phyloP scores from a whole-genome alignment of 2,797 vertebrate species.

The Limosa lapponica region DNA sequence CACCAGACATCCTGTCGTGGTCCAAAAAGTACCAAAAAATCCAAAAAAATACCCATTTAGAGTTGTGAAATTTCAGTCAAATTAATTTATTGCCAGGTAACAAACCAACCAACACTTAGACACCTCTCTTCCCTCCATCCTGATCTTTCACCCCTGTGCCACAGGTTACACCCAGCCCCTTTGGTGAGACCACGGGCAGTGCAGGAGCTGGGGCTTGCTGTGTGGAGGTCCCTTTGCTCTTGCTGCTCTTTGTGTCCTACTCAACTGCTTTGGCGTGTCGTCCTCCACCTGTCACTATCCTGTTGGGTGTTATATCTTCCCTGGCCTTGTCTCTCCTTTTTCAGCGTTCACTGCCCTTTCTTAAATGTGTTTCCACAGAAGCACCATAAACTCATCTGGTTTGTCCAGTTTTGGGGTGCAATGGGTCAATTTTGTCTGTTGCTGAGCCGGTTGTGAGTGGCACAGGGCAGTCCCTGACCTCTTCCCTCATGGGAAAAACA shows the following conservation, averaged over 20 bases:
- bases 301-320: neutral
- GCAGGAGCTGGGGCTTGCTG: neutral
- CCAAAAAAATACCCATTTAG: neutral
- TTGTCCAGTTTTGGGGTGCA: neutral
- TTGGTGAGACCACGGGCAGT: neutral
- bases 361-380: neutral
- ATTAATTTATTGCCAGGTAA: neutral
- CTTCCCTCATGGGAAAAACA: neutral
- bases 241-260: neutral
- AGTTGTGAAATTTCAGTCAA: neutral
- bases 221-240: fast-evolving
- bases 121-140: neutral
- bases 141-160: neutral
- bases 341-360: neutral
- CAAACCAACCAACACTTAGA: neutral
- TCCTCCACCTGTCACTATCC: neutral
- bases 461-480: neutral
- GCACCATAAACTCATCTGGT: neutral
- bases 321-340: neutral
- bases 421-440: neutral
- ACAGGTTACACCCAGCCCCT: neutral
- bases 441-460: neutral
- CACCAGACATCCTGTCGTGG: neutral
- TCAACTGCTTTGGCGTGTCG: neutral
- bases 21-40: neutral